Percentiles rank a stretch among this genome's conserved stretches.
Conservation (phyloP, 2,888 invertebrate genomes). For the Hesperia comma region DNA sequence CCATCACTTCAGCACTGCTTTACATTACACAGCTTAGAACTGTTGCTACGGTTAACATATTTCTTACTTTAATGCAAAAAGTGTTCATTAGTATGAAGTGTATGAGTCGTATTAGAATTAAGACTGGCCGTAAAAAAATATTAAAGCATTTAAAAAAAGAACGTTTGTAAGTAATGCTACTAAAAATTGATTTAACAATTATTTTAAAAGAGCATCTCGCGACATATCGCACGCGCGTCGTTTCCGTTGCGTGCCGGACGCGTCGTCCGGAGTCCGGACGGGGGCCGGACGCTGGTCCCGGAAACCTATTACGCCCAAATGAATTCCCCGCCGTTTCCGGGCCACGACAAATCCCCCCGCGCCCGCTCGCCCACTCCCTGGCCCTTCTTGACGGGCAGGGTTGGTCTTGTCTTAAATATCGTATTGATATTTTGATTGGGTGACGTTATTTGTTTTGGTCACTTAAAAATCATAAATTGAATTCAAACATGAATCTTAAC, state of each 20-base stretch:
- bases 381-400: constrained; percentile 64
- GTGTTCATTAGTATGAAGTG: constrained; percentile 7
- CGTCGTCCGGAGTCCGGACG: constrained; percentile 68
- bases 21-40: neutral
- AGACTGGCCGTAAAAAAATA: neutral
- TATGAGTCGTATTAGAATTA: neutral
- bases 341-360: constrained; percentile 74
- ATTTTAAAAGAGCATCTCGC: constrained; percentile 29
- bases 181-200: constrained; percentile 11
- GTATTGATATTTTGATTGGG: no score
- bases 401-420: constrained; percentile 43
- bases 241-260: constrained; percentile 68
- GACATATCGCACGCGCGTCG: constrained; percentile 51
- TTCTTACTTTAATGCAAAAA: neutral
- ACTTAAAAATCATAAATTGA: no score
- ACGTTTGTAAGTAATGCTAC: no score
- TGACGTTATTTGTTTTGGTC: no score
- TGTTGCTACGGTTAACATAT: neutral
- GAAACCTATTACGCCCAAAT: constrained; percentile 84
- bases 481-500: no score
- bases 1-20: neutral
- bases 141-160: neutral
- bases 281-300: constrained; percentile 74
- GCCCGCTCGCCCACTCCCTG: constrained; percentile 69
- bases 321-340: constrained; percentile 81